Base-by-base conservation (phyloP, 2,797 vertebrate genomes). In the Toxotes lorentzi region DNA sequence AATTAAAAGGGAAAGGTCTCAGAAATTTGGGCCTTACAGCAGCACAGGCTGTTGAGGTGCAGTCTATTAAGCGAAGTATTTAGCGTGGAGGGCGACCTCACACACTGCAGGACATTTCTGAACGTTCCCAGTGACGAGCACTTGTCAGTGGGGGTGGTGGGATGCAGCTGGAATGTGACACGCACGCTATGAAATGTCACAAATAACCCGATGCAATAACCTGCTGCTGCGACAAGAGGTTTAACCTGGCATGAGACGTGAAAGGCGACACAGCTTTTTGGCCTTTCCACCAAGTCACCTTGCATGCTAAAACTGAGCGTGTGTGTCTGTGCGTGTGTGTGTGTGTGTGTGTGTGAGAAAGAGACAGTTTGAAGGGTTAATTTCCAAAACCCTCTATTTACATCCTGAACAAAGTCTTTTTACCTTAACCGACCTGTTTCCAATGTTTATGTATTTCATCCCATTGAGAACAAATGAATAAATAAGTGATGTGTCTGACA, bases 271-370 rank as follows among this genome's bases (percentile, higher is more conserved):
- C 75, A 74, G 91, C 92, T 91, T 91, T 78, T 81, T 69, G 48
- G 76, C 84, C 75, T 89, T 89, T 89, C 67, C 92, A 87, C 82
- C 68, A 83, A 86, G 76, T 89, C 93, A 93, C 94, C 76, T 56
- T 77, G 93, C 93, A 94, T 93, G 94, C 76, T 76, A 45, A 79
- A 76, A 79, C 65, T 75, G 74, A 3, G 57, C 51, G 66, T 50
- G 68, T 63, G 76, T 81, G 78, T 76, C 81, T 61, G 54, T 54
- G 64, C 72, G 73, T 69, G 51, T 66, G 58, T 66, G 24, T 70
- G 51, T 66, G 58, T 64, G 59, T 64, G 58, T 65, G 69, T 70
- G n/a, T 62, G 41, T 70, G 30, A 14, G 41, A n/a, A 13, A 51
- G 12, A 38, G n/a, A 3, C 13, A 30, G 30, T 41, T 59, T 60